Evolutionary conservation across 2,797 vertebrate species (phyloP).

Genomic region (Lophius americanus): DNA sequence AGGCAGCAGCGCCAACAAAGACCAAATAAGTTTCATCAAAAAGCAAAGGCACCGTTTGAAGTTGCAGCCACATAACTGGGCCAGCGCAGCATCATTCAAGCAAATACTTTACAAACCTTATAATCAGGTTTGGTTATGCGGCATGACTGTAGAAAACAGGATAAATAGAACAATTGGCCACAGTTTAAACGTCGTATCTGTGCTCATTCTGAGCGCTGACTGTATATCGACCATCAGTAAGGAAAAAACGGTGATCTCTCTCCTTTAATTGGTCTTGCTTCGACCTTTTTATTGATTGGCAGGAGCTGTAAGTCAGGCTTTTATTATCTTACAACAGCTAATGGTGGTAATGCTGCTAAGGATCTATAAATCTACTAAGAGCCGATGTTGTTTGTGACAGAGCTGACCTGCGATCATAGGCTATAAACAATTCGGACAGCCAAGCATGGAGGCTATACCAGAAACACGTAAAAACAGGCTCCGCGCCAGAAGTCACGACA

Average conservation of each 20-base stretch:
- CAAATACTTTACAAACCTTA: conserved; percentile 58
- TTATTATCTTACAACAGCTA: background rate
- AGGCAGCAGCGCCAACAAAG: conserved; percentile 59
- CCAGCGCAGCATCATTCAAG: conserved; percentile 48
- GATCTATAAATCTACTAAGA: background rate
- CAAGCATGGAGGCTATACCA: background rate
- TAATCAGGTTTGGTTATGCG: conserved; percentile 54
- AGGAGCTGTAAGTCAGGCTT: background rate
- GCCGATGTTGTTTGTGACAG: background rate
- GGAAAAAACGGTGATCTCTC: background rate
- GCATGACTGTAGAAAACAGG: conserved; percentile 42
- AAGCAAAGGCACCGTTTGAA: conserved; percentile 65
- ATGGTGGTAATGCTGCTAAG: background rate
- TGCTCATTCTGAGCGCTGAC: conserved; percentile 29
- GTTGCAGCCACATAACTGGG: conserved; percentile 58
- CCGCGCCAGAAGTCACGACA: no score
- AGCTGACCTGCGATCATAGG: background rate
- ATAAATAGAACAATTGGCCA: conserved; percentile 42
- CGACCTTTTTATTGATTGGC: background rate
- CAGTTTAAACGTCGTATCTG: conserved; percentile 47
- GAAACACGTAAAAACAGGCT: conserved; percentile 12
- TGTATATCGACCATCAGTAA: conserved; percentile 4
- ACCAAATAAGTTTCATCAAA: conserved; percentile 75
- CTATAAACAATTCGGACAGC: background rate
- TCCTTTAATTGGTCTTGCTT: background rate